phyloP scores from a whole-genome alignment of 2,113 vertebrate species.

The Opisthocomus hoazin region DNA sequence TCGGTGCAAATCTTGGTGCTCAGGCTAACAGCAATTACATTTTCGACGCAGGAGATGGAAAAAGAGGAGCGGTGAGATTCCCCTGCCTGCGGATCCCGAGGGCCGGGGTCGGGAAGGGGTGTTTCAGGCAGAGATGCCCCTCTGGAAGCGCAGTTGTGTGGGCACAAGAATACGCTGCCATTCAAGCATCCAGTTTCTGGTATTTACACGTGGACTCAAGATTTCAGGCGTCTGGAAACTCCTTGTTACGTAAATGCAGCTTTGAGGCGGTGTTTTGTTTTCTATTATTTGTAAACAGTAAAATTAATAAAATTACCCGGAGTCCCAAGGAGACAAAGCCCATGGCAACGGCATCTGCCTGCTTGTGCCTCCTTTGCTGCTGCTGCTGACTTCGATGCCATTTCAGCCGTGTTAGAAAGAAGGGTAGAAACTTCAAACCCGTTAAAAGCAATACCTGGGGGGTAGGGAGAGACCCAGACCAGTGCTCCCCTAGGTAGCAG shows the following conservation, averaged over 20 bases:
- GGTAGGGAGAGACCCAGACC: neutral
- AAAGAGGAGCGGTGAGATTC: neutral
- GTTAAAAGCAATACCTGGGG: neutral
- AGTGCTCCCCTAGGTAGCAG: neutral
- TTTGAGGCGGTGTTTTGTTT: neutral
- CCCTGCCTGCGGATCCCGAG: rapidly evolving
- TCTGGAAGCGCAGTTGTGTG: rapidly evolving
- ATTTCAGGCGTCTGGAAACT: neutral
- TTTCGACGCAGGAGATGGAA: neutral
- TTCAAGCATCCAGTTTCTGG: rapidly evolving
- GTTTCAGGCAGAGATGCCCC: rapidly evolving
- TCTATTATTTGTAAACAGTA: neutral
- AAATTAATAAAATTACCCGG: neutral
- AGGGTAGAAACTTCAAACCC: neutral
- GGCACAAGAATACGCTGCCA: rapidly evolving
- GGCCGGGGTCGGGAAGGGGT: neutral
- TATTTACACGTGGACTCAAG: neutral
- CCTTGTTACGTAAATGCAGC: rapidly evolving
- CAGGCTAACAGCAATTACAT: rapidly evolving
- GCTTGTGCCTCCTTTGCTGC: neutral
- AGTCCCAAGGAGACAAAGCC: neutral
- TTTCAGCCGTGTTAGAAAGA: neutral
- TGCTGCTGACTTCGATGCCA: neutral
- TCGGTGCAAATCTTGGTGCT: too few relatives aligned
- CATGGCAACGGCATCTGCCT: rapidly evolving